These are phyloP conservation scores for Chalcis sispes DNA, from an alignment of 2,888 invertebrate species.

Conservation along the genomic window DNA sequence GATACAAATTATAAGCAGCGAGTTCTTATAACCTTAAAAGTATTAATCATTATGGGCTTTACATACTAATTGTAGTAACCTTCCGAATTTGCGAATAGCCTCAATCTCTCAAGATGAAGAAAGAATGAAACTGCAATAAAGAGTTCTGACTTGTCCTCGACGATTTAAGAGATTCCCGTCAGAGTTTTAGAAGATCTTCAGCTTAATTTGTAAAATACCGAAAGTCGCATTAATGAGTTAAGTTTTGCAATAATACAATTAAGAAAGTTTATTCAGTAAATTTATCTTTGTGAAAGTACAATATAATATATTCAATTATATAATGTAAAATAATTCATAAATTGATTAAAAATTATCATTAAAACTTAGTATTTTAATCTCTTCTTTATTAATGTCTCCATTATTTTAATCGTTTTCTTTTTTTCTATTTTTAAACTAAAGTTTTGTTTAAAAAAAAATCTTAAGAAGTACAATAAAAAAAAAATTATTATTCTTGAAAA, in stretches of 20 bases:
- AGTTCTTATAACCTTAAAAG: slow-evolving; percentile 61
- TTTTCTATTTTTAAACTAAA: no score
- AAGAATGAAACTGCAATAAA: slow-evolving; percentile 52
- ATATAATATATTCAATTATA: slow-evolving; percentile 43
- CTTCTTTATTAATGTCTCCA: not conserved
- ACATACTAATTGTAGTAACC: slow-evolving; percentile 68
- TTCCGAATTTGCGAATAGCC: slow-evolving; percentile 61
- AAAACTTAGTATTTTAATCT: not conserved
- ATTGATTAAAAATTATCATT: not conserved
- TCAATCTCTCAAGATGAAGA: slow-evolving; percentile 46
- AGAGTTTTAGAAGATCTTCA: slow-evolving; percentile 53
- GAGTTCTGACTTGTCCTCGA: slow-evolving; percentile 51
- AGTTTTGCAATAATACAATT: slow-evolving; percentile 53
- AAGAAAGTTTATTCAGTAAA: slow-evolving; percentile 45
- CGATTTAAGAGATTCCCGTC: slow-evolving; percentile 54
- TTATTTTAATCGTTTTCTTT: no score
- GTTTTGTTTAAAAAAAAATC: not conserved
- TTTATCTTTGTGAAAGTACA: slow-evolving; percentile 26
- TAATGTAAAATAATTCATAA: slow-evolving; percentile 6
- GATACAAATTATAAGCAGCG: slow-evolving; percentile 61
- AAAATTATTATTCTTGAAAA: not conserved
- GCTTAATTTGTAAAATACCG: slow-evolving; percentile 49
- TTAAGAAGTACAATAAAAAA: not conserved
- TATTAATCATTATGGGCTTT: slow-evolving; percentile 61
- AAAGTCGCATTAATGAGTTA: slow-evolving; percentile 50